Percentiles rank a stretch among this genome's conserved stretches.
These are phyloP conservation scores for Numida meleagris DNA, from an alignment of 2,113 vertebrate species.

Conservation along the genomic window DNA sequence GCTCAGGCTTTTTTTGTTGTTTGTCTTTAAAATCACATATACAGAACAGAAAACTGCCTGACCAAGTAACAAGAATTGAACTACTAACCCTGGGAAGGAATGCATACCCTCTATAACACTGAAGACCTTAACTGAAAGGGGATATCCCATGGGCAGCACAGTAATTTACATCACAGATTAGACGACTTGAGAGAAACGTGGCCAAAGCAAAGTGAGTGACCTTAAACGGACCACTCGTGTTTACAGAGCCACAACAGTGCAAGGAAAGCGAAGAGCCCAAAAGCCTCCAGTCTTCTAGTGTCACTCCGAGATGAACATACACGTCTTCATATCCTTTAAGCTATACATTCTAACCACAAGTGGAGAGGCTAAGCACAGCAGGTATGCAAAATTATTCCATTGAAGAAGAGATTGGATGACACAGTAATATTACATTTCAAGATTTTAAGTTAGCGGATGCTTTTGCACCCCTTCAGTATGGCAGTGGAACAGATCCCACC, in stretches of 20 bases:
- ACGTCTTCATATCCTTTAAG: conserved; percentile 27
- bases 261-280: conserved; percentile 37
- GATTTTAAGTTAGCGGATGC: conserved; percentile 58
- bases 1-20: conserved; percentile 42
- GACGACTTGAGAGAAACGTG: conserved; percentile 31
- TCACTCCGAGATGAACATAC: not conserved
- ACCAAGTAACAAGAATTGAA: conserved; percentile 14
- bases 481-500: conserved; percentile 49
- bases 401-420: conserved; percentile 53
- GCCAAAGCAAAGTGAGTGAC: conserved; percentile 29
- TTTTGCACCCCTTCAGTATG: conserved; percentile 60
- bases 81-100: conserved; percentile 10
- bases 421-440: conserved; percentile 53
- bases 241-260: not conserved
- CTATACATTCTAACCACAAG: conserved; percentile 35
- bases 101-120: conserved; percentile 12
- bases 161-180: conserved; percentile 49
- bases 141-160: not conserved
- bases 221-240: not conserved
- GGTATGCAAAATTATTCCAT: conserved; percentile 57
- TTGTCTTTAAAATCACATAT: conserved; percentile 65
- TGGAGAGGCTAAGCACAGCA: conserved; percentile 53
- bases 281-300: not conserved
- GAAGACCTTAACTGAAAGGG: not conserved
- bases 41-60: conserved; percentile 66